Conservation (phyloP, 2,888 invertebrate species). For the Catonia carolina region DNA sequence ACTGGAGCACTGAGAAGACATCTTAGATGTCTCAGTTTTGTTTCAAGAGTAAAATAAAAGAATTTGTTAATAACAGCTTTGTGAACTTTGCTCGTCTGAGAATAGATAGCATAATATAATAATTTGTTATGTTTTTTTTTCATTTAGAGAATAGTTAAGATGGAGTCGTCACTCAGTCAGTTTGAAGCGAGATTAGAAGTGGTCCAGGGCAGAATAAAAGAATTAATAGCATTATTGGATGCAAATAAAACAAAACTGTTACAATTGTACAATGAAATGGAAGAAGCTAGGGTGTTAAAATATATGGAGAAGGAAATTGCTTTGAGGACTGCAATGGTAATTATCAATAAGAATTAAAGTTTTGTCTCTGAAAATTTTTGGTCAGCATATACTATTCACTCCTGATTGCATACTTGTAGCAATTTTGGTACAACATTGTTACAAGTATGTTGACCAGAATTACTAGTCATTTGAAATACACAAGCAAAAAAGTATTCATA, state of each 20-base stretch:
- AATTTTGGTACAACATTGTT: no score
- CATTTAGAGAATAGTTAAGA: conserved; percentile 25
- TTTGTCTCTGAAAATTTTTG: no score
- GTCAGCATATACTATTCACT: no score
- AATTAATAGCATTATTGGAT: conserved; percentile 16
- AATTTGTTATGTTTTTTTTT: neutral
- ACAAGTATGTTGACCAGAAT: no score
- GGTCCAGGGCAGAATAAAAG: conserved; percentile 23
- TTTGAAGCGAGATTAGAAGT: conserved; percentile 40
- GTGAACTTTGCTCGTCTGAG: neutral
- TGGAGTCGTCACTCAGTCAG: conserved; percentile 37
- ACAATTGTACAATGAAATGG: conserved; percentile 36
- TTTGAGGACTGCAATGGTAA: conserved; percentile 13
- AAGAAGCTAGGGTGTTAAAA: conserved; percentile 33
- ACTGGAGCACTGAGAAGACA: no score
- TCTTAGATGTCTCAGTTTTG: no score
- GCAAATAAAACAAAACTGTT: conserved; percentile 31
- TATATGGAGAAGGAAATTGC: conserved; percentile 18
- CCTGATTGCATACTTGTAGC: no score
- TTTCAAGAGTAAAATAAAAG: no score
- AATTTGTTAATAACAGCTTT: neutral
- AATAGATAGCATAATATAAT: neutral
- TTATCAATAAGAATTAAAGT: no score
- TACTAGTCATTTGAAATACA: no score
- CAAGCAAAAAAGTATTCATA: no score